Percentiles rank a stretch among this genome's conserved stretches.
phyloP scores from a whole-genome alignment of 2,888 invertebrate genomes.

The Tromatobia lineatoria region DNA sequence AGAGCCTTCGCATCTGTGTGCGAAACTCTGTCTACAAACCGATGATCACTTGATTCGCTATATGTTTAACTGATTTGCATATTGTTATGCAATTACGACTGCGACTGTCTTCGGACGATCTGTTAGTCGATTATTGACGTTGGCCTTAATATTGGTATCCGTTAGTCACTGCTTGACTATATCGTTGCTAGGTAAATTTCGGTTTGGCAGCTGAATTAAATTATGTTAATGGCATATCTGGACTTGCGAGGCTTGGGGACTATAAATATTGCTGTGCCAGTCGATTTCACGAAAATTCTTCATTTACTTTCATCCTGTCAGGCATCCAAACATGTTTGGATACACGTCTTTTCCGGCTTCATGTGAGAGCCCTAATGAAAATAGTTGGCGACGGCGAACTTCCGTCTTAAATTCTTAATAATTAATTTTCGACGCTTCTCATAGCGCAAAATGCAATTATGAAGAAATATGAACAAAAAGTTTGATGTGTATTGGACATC shows the following conservation, averaged over 20 bases:
- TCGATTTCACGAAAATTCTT: too few species aligned
- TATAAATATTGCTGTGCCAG: neutral
- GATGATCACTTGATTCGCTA: constrained; percentile 35
- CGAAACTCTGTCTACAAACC: constrained; percentile 27
- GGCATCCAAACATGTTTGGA: too few species aligned
- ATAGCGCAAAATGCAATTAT: too few species aligned
- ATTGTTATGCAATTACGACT: constrained; percentile 46
- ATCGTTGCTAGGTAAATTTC: neutral
- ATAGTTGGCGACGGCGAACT: too few species aligned
- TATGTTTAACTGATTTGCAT: constrained; percentile 30
- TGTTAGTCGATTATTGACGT: constrained; percentile 21
- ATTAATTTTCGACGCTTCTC: too few species aligned
- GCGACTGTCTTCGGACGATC: constrained; percentile 35
- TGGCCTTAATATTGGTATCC: constrained; percentile 19
- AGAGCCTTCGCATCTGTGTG: constrained; percentile 41
- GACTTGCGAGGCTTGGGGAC: neutral
- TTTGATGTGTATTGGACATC: too few species aligned
- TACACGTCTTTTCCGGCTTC: too few species aligned
- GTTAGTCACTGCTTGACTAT: constrained; percentile 3
- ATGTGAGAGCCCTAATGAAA: too few species aligned
- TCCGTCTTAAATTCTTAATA: too few species aligned
- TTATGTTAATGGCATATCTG: neutral
- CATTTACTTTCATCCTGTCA: too few species aligned
- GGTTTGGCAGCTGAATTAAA: neutral
- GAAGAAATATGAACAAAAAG: too few species aligned